phyloP scores from a whole-genome alignment of 2,888 invertebrate genomes.

The Slavum lentiscoides region DNA sequence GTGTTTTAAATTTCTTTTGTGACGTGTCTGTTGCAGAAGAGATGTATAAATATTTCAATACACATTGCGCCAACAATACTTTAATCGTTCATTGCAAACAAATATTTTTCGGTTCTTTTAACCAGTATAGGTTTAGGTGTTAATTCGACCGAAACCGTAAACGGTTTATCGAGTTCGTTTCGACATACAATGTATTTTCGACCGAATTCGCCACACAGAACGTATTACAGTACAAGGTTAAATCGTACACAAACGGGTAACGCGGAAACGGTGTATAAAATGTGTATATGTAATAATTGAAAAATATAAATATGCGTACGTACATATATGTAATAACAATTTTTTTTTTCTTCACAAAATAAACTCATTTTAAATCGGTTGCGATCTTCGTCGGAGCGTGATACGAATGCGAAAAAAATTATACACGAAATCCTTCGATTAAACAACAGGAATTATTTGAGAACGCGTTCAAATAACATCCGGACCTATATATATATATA shows the following conservation, averaged over 20 bases:
- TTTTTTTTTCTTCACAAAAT: background rate
- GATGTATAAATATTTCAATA: background rate
- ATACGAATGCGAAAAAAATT: background rate
- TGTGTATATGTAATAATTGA: too few relatives aligned
- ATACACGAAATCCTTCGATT: background rate
- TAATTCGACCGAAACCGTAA: conserved; percentile 45
- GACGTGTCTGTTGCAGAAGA: too few relatives aligned
- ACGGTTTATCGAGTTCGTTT: conserved; percentile 26
- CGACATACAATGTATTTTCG: conserved; percentile 14
- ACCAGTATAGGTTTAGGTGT: background rate
- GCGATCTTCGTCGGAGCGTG: conserved; percentile 9
- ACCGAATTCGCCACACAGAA: conserved; percentile 34
- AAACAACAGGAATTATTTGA: conserved; percentile 3
- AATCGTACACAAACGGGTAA: conserved; percentile 14
- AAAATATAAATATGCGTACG: background rate
- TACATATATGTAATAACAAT: too few relatives aligned
- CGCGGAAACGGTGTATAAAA: conserved; percentile 23
- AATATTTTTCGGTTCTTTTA: conserved; percentile 23
- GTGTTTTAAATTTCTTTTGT: too few relatives aligned
- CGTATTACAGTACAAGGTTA: conserved; percentile 39
- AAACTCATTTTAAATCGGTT: background rate
- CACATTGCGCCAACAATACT: background rate
- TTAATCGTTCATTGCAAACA: background rate
- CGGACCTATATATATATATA: background rate
- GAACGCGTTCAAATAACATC: background rate